These are phyloP conservation scores for Stomorhina lunata DNA, from an alignment of 2,888 invertebrate species.

Conservation along the genomic window DNA sequence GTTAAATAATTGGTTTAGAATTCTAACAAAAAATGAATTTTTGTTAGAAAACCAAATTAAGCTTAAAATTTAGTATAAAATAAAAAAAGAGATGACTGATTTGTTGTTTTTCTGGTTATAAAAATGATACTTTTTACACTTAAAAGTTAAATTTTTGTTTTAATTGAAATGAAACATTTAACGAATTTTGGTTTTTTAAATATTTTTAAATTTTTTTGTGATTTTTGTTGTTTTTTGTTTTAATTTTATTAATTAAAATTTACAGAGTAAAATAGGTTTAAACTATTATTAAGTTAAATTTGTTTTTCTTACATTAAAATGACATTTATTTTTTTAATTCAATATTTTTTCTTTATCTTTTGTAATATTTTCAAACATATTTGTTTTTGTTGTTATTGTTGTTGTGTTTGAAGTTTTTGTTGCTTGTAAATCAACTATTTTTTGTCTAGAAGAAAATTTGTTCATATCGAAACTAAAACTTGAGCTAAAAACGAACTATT, in stretches of 20 bases:
- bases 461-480: slow-evolving; percentile 25
- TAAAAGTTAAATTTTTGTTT: slow-evolving; percentile 59
- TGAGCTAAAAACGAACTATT: slow-evolving; percentile 19
- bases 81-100: slow-evolving; percentile 17
- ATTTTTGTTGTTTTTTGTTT: slow-evolving; percentile 33
- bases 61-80: slow-evolving; percentile 56
- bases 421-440: slow-evolving; percentile 52
- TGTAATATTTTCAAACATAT: background rate
- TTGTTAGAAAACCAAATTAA: slow-evolving; percentile 30
- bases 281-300: slow-evolving; percentile 63
- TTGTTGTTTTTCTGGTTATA: background rate
- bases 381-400: slow-evolving; percentile 25
- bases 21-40: background rate
- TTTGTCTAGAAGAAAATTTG: slow-evolving; percentile 18
- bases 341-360: slow-evolving; percentile 34
- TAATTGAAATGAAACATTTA: slow-evolving; percentile 77
- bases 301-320: no score
- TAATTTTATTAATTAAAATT: slow-evolving; percentile 53
- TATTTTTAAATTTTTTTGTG: slow-evolving; percentile 42
- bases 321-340: slow-evolving; percentile 43
- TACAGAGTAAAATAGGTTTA: slow-evolving; percentile 61
- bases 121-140: slow-evolving; percentile 14
- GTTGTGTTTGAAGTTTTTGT: slow-evolving; percentile 37
- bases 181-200: slow-evolving; percentile 65
- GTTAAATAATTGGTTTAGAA: slow-evolving; percentile 30